These are phyloP conservation scores for Zosterops pallidus DNA, from an alignment of 2,113 vertebrate genomes.

Conservation along the genomic window DNA sequence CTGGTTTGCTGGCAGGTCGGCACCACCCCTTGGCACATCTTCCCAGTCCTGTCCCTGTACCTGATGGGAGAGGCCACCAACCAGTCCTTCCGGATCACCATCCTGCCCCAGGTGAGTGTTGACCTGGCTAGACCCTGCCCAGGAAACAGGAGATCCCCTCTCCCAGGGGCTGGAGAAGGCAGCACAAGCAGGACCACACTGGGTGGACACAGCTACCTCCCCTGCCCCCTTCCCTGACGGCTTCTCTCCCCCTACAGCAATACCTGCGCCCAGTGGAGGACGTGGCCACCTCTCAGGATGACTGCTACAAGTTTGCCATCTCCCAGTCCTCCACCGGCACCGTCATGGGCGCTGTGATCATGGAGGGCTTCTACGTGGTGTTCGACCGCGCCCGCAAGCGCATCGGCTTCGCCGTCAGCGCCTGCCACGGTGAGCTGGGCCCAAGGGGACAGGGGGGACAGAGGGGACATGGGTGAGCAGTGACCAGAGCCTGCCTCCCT, in stretches of 20 bases:
- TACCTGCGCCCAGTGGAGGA: conserved; percentile 96
- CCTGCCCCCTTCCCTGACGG: fast-evolving
- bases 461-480: fast-evolving
- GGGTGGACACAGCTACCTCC: not conserved
- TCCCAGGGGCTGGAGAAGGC: not conserved
- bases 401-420: conserved; percentile 94
- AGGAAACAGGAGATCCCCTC: too few species aligned
- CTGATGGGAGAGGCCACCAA: conserved; percentile 96
- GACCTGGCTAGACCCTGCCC: not conserved
- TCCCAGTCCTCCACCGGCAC: conserved; percentile 97
- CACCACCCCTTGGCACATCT: conserved; percentile 97
- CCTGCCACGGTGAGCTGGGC: conserved; percentile 88
- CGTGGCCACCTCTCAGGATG: conserved; percentile 91
- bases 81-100: conserved; percentile 97
- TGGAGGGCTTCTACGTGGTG: conserved; percentile 98
- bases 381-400: conserved; percentile 91
- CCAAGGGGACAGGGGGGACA: fast-evolving
- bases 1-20: conserved; percentile 97
- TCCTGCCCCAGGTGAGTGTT: conserved; percentile 89
- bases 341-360: conserved; percentile 97
- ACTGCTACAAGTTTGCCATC: conserved; percentile 97
- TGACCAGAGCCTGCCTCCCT: not conserved
- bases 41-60: conserved; percentile 94
- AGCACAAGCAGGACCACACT: fast-evolving
- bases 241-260: conserved; percentile 77